phyloP scores from a whole-genome alignment of 2,113 vertebrate genomes.

The Cavia porcellus region DNA sequence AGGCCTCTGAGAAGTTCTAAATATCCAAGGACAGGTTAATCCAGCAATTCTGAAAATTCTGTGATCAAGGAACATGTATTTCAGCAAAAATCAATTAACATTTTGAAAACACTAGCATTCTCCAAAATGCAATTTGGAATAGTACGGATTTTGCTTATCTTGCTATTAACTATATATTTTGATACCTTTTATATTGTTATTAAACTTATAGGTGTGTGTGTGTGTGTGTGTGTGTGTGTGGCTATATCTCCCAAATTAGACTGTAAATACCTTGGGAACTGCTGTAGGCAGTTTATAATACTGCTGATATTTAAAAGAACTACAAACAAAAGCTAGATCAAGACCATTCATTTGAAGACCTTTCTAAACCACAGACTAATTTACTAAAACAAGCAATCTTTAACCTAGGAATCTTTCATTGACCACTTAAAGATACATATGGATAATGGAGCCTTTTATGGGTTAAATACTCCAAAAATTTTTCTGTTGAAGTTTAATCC shows the following conservation, averaged over 20 bases:
- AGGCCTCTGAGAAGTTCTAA: constrained; percentile 12
- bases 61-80: neutral
- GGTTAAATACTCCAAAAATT: neutral
- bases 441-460: neutral
- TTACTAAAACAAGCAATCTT: constrained; percentile 28
- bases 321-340: constrained; percentile 11
- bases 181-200: neutral
- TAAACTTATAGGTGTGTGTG: neutral
- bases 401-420: neutral
- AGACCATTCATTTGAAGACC: neutral
- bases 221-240: too few species aligned
- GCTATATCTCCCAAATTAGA: constrained; percentile 3
- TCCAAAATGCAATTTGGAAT: neutral
- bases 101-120: neutral
- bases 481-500: neutral
- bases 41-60: neutral
- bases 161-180: constrained; percentile 30
- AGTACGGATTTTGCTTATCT: neutral
- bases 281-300: neutral
- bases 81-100: neutral
- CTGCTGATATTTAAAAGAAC: constrained; percentile 1
- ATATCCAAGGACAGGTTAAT: neutral
- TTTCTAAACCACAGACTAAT: neutral
- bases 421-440: neutral
- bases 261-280: neutral